Evolutionary conservation across 1,140 invertebrate species (phyloP), one percentile per base, ranked within the genome.

Genomic region (Triops cancriformis): DNA sequence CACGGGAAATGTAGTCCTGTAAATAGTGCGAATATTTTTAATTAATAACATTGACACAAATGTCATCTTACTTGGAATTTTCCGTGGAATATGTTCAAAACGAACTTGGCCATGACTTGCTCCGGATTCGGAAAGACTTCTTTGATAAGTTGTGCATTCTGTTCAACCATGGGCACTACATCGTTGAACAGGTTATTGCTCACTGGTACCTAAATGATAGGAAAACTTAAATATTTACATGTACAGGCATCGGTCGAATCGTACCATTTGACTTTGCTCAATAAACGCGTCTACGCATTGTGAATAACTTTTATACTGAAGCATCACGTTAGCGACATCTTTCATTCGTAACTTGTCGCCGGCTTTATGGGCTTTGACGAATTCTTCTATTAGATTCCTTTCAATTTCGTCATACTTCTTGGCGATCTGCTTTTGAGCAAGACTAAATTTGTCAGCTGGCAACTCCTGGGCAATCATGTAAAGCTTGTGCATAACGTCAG

Each of bases 401-500:
- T 99, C 97, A 77, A 98, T 96, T 83, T 97, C 93, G 82, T 97
- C 93, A 85, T 99, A 99, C 83, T 97, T 97, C n/a, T 90, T 87
- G 83, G 90, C 89, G 78, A 98, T 98, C 85, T 95, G 96, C 77
- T 92, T 90, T 81, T 94, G 95, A 0, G 95, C 94, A 72, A 73
- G 23, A 45, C 43, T 74, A 77, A 76, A 75, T 87, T 93, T 94
- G 77, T 91, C 90, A 10, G 89, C 87, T 3, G 94, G 93, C 31
- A 99, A 85, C 85, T 99, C 97, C 88, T 99, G 96, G 1, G 96
- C 91, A 81, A 99, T 98, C 9, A 96, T 89, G 83, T 97, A 92
- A 6, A 99, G 86, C 83, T 99, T 99, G 85, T 98, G 96, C 82
- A 99, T 98, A 3, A 99, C 91, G 88, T 99, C 97, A n/a, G 98